Base-by-base conservation (phyloP, 35 echinoderm and acorn worm genomes). In the Heliocidaris tuberculata region DNA sequence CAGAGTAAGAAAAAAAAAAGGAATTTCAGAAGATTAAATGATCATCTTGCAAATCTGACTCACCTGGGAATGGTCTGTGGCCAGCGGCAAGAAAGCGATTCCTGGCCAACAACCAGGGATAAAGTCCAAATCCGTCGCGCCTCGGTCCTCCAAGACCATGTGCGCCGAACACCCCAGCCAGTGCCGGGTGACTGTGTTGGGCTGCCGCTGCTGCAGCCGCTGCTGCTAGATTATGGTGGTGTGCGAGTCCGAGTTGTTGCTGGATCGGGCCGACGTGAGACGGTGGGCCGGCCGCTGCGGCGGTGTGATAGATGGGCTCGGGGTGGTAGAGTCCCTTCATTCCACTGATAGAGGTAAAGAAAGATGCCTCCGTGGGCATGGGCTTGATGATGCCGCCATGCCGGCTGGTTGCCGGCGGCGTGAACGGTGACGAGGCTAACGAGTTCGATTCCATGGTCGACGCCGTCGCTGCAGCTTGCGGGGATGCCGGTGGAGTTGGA, bases 91-190 rank as follows among this genome's bases (percentile, higher is more conserved):
- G 89, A 89, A 98, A 94, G 31, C 97, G 94, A 93, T 98, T 98
- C 85, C 97, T 94, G 7, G 96, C 97, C 17, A 98, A 91, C 24
- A 98, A 94, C 97, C 97, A 98, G 15, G 97, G 97, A 85, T 98
- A 98, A 7, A 98, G 95, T 85, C 97, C 97, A 85, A 98, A 98
- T 5, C 94, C 96, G 32, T 98, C 97, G 49, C 97, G 85, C 93
- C 95, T 94, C 19, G 95, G 93, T 9, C 91, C 91, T 27, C 48
- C 91, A 15, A 93, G 47, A 52, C 85, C 85, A 21, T 93, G 95
- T 47, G 95, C 61, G 13, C 95, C 95, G 86, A 96, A 96, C 16
- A 96, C 93, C n/a, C 95, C 95, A 31, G 95, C 95, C 86, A 96
- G 86, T 9, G 95, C 95, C 60, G 95, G 49, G 48, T 86, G 95